phyloP scores from a whole-genome alignment of 2,113 vertebrate species.

The Chamaetylas fuelleborni region DNA sequence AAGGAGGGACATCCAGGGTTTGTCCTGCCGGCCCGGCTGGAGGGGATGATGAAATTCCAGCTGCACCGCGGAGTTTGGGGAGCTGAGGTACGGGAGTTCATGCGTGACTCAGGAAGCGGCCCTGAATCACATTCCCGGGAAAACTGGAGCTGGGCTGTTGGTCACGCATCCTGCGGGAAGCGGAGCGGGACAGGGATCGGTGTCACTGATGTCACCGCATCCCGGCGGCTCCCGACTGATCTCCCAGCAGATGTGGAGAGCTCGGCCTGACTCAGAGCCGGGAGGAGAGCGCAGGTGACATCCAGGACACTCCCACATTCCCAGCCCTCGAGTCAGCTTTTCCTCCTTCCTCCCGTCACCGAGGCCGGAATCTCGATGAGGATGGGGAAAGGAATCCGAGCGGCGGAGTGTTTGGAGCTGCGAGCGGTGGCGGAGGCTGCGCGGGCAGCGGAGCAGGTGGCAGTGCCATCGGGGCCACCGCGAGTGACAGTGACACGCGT shows the following conservation, averaged over 20 bases:
- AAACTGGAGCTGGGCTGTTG: rapidly evolving
- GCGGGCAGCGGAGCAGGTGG: background rate
- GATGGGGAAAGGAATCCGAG: background rate
- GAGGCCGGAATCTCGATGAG: background rate
- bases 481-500: background rate
- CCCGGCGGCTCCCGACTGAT: rapidly evolving
- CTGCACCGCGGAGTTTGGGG: rapidly evolving
- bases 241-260: background rate
- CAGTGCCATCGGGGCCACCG: background rate
- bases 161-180: background rate
- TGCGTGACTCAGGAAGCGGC: background rate
- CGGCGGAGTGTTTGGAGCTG: background rate
- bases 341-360: background rate
- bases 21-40: rapidly evolving
- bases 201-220: rapidly evolving
- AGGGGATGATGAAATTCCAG: background rate
- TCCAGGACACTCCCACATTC: rapidly evolving
- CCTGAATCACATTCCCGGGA: background rate
- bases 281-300: background rate
- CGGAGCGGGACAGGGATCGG: rapidly evolving
- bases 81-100: background rate
- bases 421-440: rapidly evolving
- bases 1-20: background rate
- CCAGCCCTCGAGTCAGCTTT: background rate
- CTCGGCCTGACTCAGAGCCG: background rate